phyloP scores from a whole-genome alignment of 2,888 invertebrate species.

The Xylocampa areola region DNA sequence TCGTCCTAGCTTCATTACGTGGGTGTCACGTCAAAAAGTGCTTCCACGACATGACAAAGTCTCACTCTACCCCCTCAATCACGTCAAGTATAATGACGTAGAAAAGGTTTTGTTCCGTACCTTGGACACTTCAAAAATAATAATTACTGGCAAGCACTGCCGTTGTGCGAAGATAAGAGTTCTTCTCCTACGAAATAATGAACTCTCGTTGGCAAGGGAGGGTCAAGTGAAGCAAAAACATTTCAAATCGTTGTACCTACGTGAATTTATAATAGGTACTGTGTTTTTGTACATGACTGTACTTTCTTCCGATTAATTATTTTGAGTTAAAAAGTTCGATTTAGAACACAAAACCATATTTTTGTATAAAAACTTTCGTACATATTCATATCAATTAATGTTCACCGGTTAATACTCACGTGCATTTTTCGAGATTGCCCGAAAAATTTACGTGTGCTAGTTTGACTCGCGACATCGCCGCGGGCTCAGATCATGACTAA shows the following conservation, averaged over 20 bases:
- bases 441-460: too few species aligned
- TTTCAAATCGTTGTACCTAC: constrained; percentile 40
- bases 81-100: constrained; percentile 51
- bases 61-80: constrained; percentile 39
- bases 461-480: too few species aligned
- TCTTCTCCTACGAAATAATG: constrained; percentile 49
- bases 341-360: too few species aligned
- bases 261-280: constrained; percentile 1
- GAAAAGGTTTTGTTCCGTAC: constrained; percentile 54
- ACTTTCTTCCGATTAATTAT: too few species aligned
- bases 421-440: too few species aligned
- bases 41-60: constrained; percentile 39
- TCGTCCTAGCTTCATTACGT: constrained; percentile 39
- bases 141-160: constrained; percentile 54
- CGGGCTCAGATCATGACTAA: too few species aligned
- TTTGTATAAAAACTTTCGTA: neutral
- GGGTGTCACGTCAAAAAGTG: constrained; percentile 3
- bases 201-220: constrained; percentile 37
- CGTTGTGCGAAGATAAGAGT: constrained; percentile 56
- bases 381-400: too few species aligned
- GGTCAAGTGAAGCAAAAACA: constrained; percentile 51
- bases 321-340: too few species aligned
- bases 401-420: too few species aligned
- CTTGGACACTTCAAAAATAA: constrained; percentile 53
- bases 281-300: constrained; percentile 36